Evolutionary conservation across 2,113 vertebrate genomes (phyloP).

Genomic region (Cavia porcellus): DNA sequence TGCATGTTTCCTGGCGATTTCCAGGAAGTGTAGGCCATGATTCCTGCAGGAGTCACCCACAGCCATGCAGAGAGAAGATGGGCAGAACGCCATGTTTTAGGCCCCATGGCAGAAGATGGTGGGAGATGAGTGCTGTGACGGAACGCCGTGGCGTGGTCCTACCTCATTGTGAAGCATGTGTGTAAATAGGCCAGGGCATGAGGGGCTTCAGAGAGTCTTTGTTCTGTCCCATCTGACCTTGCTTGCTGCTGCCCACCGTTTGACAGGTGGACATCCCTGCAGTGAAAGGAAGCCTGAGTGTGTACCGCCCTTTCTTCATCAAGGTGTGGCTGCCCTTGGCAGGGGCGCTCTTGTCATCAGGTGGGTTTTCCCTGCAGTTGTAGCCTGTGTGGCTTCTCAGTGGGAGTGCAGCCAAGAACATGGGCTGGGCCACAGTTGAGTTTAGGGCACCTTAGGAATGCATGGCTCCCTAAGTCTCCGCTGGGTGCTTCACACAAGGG

Average conservation of each 20-base stretch:
- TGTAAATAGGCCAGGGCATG: background rate
- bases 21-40: background rate
- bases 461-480: too few relatives aligned
- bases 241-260: background rate
- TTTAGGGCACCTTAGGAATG: rapidly evolving
- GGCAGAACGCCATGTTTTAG: background rate
- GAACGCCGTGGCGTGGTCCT: background rate
- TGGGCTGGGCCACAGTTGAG: background rate
- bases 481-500: background rate
- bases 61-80: background rate
- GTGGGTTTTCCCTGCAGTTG: background rate
- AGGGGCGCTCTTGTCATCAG: background rate
- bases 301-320: background rate
- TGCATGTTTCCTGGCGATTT: background rate
- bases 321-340: background rate
- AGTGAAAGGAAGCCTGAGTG: background rate
- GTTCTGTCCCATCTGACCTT: background rate
- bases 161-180: background rate
- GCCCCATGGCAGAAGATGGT: background rate
- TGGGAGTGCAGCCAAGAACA: background rate
- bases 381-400: background rate
- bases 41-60: background rate
- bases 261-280: background rate
- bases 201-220: background rate
- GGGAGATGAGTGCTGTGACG: background rate